Base-by-base conservation (phyloP, 2,113 vertebrate genomes). In the Desmodus rotundus region DNA sequence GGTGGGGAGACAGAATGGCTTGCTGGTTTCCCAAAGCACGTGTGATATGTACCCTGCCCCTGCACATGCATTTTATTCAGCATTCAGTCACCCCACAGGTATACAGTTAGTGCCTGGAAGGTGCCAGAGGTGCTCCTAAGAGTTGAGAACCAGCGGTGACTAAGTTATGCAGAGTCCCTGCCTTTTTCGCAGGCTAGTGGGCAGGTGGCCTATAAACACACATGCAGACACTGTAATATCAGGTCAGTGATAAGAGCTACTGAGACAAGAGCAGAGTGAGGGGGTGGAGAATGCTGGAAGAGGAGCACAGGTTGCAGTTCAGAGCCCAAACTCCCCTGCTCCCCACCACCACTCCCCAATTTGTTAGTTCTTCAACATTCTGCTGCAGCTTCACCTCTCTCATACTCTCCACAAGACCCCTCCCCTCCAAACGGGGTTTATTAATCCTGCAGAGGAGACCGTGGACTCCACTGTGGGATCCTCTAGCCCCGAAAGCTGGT, bases 401-500 rank as follows among this genome's bases (percentile, higher is more conserved):
- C 31, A 24, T 3, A 24, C 5, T 2, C 47, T 26, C 5, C n/a
- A 41, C 38, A 36, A 50, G 28, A 41, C 52, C 77, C 1, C 16
- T 24, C 26, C 6, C 36, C 17, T 65, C 26, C 47, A 7, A 65
- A 1, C 0, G 2, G 5, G 10, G 3, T 2, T 67, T 82, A 13
- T 45, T 38, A 28, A n/a, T 33, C 31, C 56, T 14, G 7, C 22
- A 17, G 16, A 36, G 24, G 12, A 38, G 85, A 31, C n/a, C 14
- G 28, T 7, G 2, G 20, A 11, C 8, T 58, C 41, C 54, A 16
- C 33, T 28, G 16, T 16, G 22, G 20, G 9, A 16, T 28, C 10
- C 33, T 95, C 13, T 67, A 17, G 5, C 28, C 22, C 13, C 26
- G 26, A 61, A 28, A 1, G 31, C 12, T 4, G 22, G 36, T 24